Evolutionary conservation across 2,113 vertebrate genomes (phyloP).

Genomic region (Triplophysa siluroides): DNA sequence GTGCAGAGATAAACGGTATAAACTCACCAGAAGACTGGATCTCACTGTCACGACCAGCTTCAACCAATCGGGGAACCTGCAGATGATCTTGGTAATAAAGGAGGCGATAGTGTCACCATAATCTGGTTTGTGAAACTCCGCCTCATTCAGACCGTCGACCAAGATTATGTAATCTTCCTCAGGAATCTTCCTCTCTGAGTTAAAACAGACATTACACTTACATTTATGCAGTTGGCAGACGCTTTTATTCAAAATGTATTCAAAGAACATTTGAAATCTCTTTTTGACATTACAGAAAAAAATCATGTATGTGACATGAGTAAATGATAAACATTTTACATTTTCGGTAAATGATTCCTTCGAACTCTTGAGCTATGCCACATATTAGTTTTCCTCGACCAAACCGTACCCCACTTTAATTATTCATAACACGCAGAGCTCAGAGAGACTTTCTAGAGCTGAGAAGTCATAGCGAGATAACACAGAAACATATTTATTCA

Average conservation of each 20-base stretch:
- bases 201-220: neutral
- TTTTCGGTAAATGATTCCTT: neutral
- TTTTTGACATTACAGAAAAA: too few relatives aligned
- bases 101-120: constrained; percentile 96
- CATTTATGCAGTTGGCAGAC: too few relatives aligned
- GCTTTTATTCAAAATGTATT: too few relatives aligned
- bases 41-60: constrained; percentile 94
- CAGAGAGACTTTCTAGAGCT: neutral
- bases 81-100: constrained; percentile 89
- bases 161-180: constrained; percentile 95
- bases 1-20: neutral
- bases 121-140: constrained; percentile 98
- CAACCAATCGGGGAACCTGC: constrained; percentile 91
- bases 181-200: constrained; percentile 88
- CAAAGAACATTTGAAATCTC: too few relatives aligned
- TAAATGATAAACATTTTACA: neutral
- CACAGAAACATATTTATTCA: constrained; percentile 31
- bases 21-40: constrained; percentile 88
- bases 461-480: constrained; percentile 6
- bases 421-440: constrained; percentile 44
- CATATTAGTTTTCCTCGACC: neutral
- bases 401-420: constrained; percentile 24
- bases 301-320: neutral
- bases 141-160: constrained; percentile 95
- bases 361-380: neutral